phyloP scores from a whole-genome alignment of 2,113 vertebrate species.

The Caracal caracal region DNA sequence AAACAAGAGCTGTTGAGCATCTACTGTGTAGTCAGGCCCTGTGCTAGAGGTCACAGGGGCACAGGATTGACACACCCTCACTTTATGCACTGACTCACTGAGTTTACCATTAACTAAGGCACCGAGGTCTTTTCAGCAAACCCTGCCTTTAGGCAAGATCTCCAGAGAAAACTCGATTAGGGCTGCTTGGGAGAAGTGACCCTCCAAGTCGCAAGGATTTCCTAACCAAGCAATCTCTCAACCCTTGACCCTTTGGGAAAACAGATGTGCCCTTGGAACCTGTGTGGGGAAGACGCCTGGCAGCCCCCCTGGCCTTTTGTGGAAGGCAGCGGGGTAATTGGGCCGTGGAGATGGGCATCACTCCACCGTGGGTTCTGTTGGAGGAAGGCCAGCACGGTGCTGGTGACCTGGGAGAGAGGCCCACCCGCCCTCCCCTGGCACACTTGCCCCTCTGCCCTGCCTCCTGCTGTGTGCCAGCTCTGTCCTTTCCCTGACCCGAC shows the following conservation, averaged over 20 bases:
- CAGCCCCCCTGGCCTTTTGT: background rate
- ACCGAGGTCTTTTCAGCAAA: slow-evolving; percentile 18
- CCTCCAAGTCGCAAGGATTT: background rate
- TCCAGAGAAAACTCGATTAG: slow-evolving; percentile 16
- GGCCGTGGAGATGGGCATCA: background rate
- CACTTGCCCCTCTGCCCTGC: slow-evolving; percentile 59
- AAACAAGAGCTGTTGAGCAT: background rate
- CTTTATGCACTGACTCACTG: slow-evolving; percentile 19
- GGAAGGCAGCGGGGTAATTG: background rate
- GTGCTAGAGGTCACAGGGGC: background rate
- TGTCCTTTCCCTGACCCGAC: slow-evolving; percentile 83
- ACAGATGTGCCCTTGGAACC: background rate
- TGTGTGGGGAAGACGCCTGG: background rate
- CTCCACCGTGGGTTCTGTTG: background rate
- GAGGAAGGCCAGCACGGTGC: background rate
- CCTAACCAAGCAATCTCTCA: background rate
- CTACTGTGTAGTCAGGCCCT: background rate
- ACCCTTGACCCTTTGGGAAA: slow-evolving; percentile 4
- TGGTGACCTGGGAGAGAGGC: background rate
- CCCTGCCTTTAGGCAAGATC: background rate
- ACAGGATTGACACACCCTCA: slow-evolving; percentile 46
- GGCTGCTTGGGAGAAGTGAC: slow-evolving; percentile 12
- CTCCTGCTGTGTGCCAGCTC: slow-evolving; percentile 78
- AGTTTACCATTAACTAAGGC: slow-evolving; percentile 69
- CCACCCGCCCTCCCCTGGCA: slow-evolving; percentile 8